Evolutionary conservation across 1,140 invertebrate genomes (phyloP).

Genomic region (Zaprionus camerounensis): DNA sequence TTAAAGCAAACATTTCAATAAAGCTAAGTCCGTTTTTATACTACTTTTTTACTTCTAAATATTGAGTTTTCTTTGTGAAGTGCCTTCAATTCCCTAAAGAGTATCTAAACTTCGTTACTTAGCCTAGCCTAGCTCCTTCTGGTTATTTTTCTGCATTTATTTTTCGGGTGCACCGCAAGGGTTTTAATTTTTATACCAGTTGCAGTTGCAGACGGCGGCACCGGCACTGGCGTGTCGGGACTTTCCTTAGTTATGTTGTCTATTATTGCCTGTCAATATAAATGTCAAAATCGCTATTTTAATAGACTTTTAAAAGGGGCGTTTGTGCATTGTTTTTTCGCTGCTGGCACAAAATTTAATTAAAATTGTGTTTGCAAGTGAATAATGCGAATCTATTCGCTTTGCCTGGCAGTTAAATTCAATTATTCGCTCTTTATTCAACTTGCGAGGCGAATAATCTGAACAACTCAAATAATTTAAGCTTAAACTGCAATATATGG

Average conservation of each 20-base stretch:
- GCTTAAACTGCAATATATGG: not conserved
- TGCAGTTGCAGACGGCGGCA: slow-evolving; percentile 18
- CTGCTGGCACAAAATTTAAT: slow-evolving; percentile 65
- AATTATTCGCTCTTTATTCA: slow-evolving; percentile 24
- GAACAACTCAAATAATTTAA: slow-evolving; percentile 53
- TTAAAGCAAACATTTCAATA: not conserved
- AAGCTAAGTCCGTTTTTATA: not conserved
- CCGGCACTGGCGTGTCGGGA: not conserved
- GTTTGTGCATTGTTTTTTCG: slow-evolving; percentile 38
- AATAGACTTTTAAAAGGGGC: slow-evolving; percentile 69
- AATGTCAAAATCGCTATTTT: slow-evolving; percentile 75
- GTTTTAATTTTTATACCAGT: slow-evolving; percentile 66
- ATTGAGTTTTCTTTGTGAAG: not conserved
- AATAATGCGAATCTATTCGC: slow-evolving; percentile 4
- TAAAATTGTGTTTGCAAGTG: slow-evolving; percentile 46
- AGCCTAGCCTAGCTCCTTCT: not conserved
- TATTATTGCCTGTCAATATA: slow-evolving; percentile 83
- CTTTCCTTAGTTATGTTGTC: slow-evolving; percentile 76
- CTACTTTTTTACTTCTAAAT: no score
- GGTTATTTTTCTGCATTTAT: slow-evolving; percentile 22
- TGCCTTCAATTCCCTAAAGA: not conserved
- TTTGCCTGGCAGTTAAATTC: slow-evolving; percentile 36
- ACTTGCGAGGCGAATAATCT: slow-evolving; percentile 49
- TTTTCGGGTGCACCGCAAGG: slow-evolving; percentile 58
- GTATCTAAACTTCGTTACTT: not conserved